Evolutionary conservation across 1,140 invertebrate species (phyloP), one percentile per base, ranked within the genome.

Genomic region (Drosophila sucinea): DNA sequence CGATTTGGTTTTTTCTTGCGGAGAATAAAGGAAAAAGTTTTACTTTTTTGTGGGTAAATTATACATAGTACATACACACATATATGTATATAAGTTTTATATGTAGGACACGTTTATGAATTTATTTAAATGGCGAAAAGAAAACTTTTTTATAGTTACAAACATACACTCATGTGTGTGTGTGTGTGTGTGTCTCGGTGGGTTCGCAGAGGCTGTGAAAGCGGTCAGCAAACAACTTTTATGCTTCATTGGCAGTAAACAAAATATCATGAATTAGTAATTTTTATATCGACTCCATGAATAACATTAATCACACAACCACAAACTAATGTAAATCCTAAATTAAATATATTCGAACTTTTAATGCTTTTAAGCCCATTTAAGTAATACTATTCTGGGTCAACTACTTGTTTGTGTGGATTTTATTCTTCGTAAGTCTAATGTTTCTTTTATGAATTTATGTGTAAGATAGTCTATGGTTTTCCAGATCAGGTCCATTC

Each of bases 11-110:
- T 64, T 76, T 67, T 67, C 56, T 66, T 86, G 84, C 61, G 83
- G 76, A 83, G 71, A 83, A 83, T 51, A 79, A 83, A 69, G 76
- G 64, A 60, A 83, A 79, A 86, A 79, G 56, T 86, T 86, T 83
- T 44, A 73, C 73, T 77, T 77, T 76, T 85, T 72, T 81, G 78
- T 23, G 73, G 73, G 30, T 51, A 73, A 57, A 79, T 70, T 80
- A 79, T 76, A 76, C 47, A 76, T 54, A 63, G 51, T 40, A 55
- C 58, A 11, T 60, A 6, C 64, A 38, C 51, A 47, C 54, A 44
- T 30, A 30, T 8, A 23, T 35, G 55, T 33, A 56, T 51, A 54
- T 63, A 62, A 41, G 25, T 33, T 41, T 11, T 68, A 32, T 51
- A 40, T 41, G 41, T 60, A 32, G 54, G 40, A 76, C 66, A 76